Conservation (phyloP, 2,888 invertebrate genomes). For the Melanotus villosus region DNA sequence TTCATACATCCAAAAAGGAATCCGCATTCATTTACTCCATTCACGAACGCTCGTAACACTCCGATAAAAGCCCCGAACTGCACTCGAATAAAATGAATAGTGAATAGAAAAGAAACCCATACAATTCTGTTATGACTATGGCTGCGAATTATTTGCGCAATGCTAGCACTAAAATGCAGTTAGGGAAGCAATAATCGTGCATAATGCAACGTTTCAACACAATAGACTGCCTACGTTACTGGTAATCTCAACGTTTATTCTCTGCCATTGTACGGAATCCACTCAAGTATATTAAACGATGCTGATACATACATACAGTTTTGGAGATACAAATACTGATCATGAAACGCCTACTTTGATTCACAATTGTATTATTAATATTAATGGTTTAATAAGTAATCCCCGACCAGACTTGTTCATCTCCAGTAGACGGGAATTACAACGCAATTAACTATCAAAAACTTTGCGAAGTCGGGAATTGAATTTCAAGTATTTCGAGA, state of each 20-base stretch:
- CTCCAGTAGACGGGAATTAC: not conserved
- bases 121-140: not conserved
- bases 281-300: not conserved
- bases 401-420: slow-evolving; percentile 2
- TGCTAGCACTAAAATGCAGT: slow-evolving; percentile 1
- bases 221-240: slow-evolving; percentile 9
- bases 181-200: slow-evolving; percentile 21
- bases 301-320: slow-evolving; percentile 6
- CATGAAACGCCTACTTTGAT: not conserved
- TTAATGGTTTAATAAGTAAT: not conserved
- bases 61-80: no score
- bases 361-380: slow-evolving; percentile 4
- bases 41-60: no score
- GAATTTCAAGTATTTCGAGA: no score
- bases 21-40: no score
- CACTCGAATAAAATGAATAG: not conserved
- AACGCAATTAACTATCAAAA: no score
- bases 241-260: slow-evolving; percentile 7
- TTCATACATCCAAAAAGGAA: no score
- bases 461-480: no score
- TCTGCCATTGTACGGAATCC: slow-evolving; percentile 2
- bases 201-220: slow-evolving; percentile 9
- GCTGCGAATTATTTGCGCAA: not conserved
- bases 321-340: not conserved
- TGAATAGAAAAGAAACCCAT: not conserved